Evolutionary conservation across 2,113 vertebrate genomes (phyloP), one percentile per base, ranked within the genome.

Genomic region (Morone saxatilis): DNA sequence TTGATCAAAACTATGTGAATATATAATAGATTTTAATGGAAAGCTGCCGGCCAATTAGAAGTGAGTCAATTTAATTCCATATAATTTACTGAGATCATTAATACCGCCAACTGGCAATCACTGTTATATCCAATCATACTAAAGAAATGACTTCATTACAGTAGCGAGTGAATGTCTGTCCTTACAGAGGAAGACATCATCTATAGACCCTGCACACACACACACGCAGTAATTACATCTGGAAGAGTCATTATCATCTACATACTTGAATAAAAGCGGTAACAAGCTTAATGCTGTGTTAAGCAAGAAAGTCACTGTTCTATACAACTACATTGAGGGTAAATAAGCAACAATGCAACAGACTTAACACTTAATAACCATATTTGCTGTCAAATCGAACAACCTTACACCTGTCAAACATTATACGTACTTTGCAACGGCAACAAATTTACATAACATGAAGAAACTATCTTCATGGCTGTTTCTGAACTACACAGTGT

Each of bases 81-180:
- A 62, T 16, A 38, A 60, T 62, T 8, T 2, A 38, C 43, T 38
- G 2, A 51, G 8, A 40, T 36, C 31, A 19, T 74, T 22, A 45
- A 74, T 38, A 38, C 12, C 7, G 20, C 10, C 56, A 48, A 36
- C 19, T 51, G 19, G 57, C 57, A 65, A 65, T 62, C 38, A 63
- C n/a, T 41, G 47, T 47, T 16, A 25, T 45, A 57, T 50, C 17
- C 53, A 85, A 56, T 72, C 31, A 61, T 2, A 79, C 41, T 50
- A 43, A 75, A 66, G 59, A 70, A 20, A 59, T 22, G 19, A 72
- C 78, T 60, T 56, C 62, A 78, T 78, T 70, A 75, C 8, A 76
- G 31, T 13, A 41, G 61, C 40, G 43, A 53, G 11, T 5, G 5
- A 6, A 47, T 22, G 7, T 61, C 20, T 73, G 25, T 53, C 47